Percentiles rank a stretch among this genome's conserved stretches.
phyloP scores from a whole-genome alignment of 2,113 vertebrate species.

The Corythaeola cristata region DNA sequence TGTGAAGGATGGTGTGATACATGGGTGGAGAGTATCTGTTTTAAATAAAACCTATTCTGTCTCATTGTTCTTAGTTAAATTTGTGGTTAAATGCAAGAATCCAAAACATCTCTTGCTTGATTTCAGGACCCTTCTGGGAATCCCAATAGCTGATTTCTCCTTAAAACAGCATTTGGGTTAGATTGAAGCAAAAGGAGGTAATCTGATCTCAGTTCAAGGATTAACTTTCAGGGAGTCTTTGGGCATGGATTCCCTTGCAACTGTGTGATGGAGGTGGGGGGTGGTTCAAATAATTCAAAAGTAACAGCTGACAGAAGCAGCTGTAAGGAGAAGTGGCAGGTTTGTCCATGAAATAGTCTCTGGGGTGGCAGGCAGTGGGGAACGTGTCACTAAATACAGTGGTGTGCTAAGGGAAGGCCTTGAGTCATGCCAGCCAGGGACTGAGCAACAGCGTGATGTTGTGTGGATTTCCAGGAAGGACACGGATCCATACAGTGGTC shows the following conservation, averaged over 20 bases:
- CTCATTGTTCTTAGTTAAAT: background rate
- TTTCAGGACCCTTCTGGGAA: background rate
- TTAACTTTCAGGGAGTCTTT: background rate
- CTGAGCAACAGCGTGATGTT: background rate
- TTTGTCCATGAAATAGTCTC: background rate
- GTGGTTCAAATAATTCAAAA: background rate
- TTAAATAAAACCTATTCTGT: background rate
- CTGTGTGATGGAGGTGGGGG: background rate
- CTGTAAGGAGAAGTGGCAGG: background rate
- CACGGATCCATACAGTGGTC: fast-evolving
- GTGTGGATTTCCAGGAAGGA: background rate
- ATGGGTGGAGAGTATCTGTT: background rate
- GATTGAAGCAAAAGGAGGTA: background rate
- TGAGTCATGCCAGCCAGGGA: background rate
- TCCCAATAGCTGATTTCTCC: background rate
- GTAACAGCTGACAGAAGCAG: background rate
- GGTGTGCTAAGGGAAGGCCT: background rate
- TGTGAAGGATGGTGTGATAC: background rate
- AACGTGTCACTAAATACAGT: background rate
- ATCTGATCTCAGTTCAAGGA: background rate
- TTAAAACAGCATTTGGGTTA: background rate
- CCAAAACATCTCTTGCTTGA: background rate
- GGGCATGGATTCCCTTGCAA: background rate
- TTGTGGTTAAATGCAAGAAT: background rate
- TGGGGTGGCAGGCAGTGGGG: background rate